Percentiles rank a stretch among this genome's conserved stretches.
Conservation (phyloP, 2,888 invertebrate species). For the Callyntrura sp. region DNA sequence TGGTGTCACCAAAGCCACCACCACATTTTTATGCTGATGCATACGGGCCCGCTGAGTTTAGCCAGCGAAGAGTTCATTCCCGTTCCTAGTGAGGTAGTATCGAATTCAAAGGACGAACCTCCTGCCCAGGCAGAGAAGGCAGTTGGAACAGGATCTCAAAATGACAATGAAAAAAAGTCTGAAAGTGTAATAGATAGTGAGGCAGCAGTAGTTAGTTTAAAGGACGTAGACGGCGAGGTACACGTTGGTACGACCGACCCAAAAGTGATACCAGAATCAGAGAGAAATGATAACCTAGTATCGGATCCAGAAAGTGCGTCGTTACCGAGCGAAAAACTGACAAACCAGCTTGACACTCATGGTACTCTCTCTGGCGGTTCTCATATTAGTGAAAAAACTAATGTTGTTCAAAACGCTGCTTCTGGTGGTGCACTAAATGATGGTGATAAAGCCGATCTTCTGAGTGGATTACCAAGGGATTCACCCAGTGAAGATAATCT, state of each 20-base stretch:
- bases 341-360: background rate
- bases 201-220: background rate
- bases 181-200: slow-evolving; percentile 24
- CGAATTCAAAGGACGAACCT: slow-evolving; percentile 25
- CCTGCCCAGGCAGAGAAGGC: background rate
- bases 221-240: background rate
- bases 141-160: slow-evolving; percentile 59
- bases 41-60: slow-evolving; percentile 55
- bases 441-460: background rate
- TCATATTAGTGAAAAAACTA: background rate
- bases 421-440: background rate
- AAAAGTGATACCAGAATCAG: background rate
- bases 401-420: background rate
- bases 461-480: slow-evolving; percentile 8
- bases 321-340: background rate
- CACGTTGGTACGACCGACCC: background rate
- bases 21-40: slow-evolving; percentile 68
- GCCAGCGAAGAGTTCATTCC: slow-evolving; percentile 80
- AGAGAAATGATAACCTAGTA: slow-evolving; percentile 8
- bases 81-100: slow-evolving; percentile 24
- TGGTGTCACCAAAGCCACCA: slow-evolving; percentile 72
- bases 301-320: background rate
- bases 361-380: background rate
- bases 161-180: slow-evolving; percentile 63
- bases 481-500: slow-evolving; percentile 35